Base-by-base conservation (phyloP, 2,797 vertebrate genomes). In the Corythornis leucogaster region DNA sequence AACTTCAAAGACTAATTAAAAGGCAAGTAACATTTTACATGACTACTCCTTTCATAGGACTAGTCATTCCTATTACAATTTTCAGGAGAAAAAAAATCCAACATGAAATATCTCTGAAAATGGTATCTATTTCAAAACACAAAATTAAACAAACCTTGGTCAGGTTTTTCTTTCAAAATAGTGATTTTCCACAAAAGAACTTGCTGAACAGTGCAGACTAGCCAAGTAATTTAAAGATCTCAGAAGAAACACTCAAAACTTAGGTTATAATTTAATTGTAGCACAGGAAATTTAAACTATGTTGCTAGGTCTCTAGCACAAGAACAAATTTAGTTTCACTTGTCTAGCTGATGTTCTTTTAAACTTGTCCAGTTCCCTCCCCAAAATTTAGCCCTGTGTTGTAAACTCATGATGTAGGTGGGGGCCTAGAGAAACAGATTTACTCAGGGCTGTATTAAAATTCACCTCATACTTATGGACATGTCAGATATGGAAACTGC, bases 401-500 rank as follows among this genome's bases (percentile, higher is more conserved):
- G 11, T 5, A 55, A 74, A 68, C 14, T 69, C 19, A 59, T 51
- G 15, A 45, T 5, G 8, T 3, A 83, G 11, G 11, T 0, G 0
- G 20, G 4, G 43, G 12, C 10, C 55, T 75, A 35, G 3, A 6
- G 46, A 66, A 78, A 9, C 1, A 8, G 2, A 30, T 14, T 9
- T 42, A 8, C 15, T 45, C 9, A 53, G 12, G 16, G 5, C 15
- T 2, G 0, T 2, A 25, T 48, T 61, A 38, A 7, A 53, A 30
- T 5, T 68, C 26, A 26, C 1, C 11, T 1, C 43, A 35, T 16
- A 31, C 8, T 4, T 15, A 64, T 1, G 5, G 6, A 12, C 11
- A 24, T 22, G 5, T 26, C 31, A 15, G 10, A 54, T 6, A 63
- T 0, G 31, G 25, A 70, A 42, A 6, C 6, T 14, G 2, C 1